phyloP scores from a whole-genome alignment of 2,113 vertebrate species.

The Petromus typicus region DNA sequence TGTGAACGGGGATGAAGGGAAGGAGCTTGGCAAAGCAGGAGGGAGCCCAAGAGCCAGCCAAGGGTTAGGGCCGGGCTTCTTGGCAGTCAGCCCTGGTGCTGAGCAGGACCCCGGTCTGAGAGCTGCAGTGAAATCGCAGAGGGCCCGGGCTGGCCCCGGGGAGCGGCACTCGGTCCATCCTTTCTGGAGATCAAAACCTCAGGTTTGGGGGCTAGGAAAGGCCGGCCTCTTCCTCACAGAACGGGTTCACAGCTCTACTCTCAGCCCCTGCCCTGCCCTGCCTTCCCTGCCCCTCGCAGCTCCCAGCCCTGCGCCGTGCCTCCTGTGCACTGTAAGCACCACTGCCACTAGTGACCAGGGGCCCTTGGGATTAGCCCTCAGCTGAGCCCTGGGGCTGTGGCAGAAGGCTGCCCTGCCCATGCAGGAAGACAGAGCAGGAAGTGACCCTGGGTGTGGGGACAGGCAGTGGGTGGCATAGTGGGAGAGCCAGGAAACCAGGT shows the following conservation, averaged over 20 bases:
- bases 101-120: not conserved
- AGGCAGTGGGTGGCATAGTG: not conserved
- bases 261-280: not conserved
- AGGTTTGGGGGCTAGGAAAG: not conserved
- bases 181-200: not conserved
- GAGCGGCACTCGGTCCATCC: not conserved
- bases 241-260: not conserved
- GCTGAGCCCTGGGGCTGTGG: not conserved
- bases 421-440: not conserved
- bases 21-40: not conserved
- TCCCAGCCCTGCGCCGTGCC: too few species aligned
- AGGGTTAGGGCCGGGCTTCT: too few species aligned
- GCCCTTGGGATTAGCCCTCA: too few species aligned
- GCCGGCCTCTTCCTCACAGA: not conserved
- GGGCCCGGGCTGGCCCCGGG: not conserved
- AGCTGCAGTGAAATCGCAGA: too few species aligned
- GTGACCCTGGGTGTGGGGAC: not conserved
- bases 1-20: not conserved
- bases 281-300: not conserved
- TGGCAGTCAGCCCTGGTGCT: not conserved
- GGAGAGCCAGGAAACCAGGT: not conserved
- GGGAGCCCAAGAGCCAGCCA: rapidly evolving
- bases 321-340: not conserved
- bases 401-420: not conserved
- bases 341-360: not conserved